Conservation (phyloP, 2,888 invertebrate species). For the Seladonia tumulorum region DNA sequence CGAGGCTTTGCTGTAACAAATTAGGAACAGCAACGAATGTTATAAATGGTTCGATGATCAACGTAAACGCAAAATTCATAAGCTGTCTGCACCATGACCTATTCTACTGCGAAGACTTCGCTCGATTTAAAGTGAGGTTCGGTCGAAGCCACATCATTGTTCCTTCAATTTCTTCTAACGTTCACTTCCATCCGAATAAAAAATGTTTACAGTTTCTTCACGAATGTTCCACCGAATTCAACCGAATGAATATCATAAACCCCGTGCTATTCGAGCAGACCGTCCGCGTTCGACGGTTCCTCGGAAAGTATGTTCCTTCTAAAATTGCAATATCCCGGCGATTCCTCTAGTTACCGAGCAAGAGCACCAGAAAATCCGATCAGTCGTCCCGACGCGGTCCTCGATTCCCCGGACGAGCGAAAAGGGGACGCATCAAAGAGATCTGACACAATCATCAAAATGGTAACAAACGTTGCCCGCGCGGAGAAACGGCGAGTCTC, state of each 20-base stretch:
- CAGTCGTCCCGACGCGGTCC: neutral
- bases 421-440: slow-evolving; percentile 2
- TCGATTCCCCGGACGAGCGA: neutral
- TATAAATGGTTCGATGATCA: no score
- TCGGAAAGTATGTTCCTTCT: no score
- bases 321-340: neutral
- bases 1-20: no score
- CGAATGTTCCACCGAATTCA: neutral
- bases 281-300: neutral
- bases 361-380: slow-evolving; percentile 6
- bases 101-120: no score
- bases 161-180: neutral
- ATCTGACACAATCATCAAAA: slow-evolving; percentile 16
- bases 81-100: neutral
- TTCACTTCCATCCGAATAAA: neutral
- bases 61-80: neutral
- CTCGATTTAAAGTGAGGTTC: neutral
- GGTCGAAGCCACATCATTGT: neutral
- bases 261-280: neutral
- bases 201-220: neutral
- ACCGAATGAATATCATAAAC: neutral
- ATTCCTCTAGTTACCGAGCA: slow-evolving; percentile 1
- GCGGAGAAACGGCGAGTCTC: neutral
- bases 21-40: no score
- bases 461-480: slow-evolving; percentile 4